These are phyloP conservation scores for Esox niger DNA, from an alignment of 2,113 vertebrate species.

Conservation along the genomic window DNA sequence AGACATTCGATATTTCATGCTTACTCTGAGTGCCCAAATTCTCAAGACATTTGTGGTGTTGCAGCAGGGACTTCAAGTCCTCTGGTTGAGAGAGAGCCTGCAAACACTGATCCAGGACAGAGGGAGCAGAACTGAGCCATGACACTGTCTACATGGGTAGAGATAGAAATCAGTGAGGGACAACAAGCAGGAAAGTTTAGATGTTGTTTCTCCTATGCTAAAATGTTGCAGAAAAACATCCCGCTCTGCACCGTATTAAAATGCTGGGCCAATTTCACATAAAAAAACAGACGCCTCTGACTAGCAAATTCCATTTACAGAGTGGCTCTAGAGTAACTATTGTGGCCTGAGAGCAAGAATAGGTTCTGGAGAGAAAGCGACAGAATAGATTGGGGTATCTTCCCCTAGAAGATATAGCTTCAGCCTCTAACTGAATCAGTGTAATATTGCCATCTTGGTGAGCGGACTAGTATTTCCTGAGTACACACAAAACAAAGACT, in stretches of 20 bases:
- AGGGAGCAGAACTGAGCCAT: slow-evolving; percentile 38
- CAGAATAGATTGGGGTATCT: too few species aligned
- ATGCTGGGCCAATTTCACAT: too few species aligned
- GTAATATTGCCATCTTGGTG: too few species aligned
- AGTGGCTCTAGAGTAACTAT: too few species aligned
- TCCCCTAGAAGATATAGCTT: too few species aligned
- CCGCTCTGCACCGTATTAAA: background rate
- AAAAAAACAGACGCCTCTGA: too few species aligned
- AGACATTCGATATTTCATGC: background rate
- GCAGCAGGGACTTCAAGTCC: slow-evolving; percentile 20
- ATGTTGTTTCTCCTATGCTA: background rate
- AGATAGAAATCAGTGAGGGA: background rate
- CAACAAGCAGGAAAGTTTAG: background rate
- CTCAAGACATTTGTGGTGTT: slow-evolving; percentile 53
- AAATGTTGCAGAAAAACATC: background rate
- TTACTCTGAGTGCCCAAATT: slow-evolving; percentile 33
- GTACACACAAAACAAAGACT: background rate
- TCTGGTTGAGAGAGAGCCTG: slow-evolving; percentile 6
- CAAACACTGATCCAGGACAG: slow-evolving; percentile 52
- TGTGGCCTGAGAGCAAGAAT: too few species aligned
- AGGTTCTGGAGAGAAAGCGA: too few species aligned
- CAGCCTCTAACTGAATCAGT: too few species aligned
- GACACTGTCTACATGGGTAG: slow-evolving; percentile 20
- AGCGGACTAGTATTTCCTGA: background rate
- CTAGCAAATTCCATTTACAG: too few species aligned